Evolutionary conservation across 2,113 vertebrate genomes (phyloP), one percentile per base, ranked within the genome.

Genomic region (Amblyornis subalaris): DNA sequence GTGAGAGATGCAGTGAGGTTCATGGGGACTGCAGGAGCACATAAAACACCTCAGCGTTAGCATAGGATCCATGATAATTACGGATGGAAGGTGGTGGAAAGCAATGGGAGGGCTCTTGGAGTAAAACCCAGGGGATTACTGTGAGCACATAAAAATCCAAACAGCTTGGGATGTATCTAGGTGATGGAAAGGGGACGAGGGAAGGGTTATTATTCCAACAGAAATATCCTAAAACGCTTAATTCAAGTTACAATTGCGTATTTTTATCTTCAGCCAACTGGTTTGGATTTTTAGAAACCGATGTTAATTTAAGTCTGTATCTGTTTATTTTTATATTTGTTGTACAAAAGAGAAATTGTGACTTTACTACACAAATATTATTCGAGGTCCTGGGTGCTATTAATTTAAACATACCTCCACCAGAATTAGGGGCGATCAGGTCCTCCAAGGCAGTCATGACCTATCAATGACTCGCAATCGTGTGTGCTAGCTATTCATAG

Each of bases 371-470:
- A 74, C 95, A 93, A 95, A 93, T 94, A 95, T 95, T 96, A 85
- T 83, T 95, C 0, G 90, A 97, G 82, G 90, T 95, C 95, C 95
- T 97, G 94, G 96, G 96, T 97, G 96, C 96, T 97, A 97, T 95
- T 90, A 67, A 90, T 74, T 89, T 95, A 90, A 90, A 95, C 83
- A 93, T 96, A 96, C 95, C 96, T 97, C 94, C 92, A 90, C 82
- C 94, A 78, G 93, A 86, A 90, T 81, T 90, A 97, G 94, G 94
- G 86, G 95, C 0, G 40, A 95, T 93, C 94, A 90, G 91, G 88
- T 71, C 93, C 95, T 90, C 89, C 78, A 19, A 83, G 93, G 91
- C 87, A 70, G 78, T 79, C 85, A 38, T 69, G 93, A 62, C 61
- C 25, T 74, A 47, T 81, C 90, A 47, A 0, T 53, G 65, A 64